Evolutionary conservation across 2,113 vertebrate genomes (phyloP).

Genomic region (Cercopithecus mona): DNA sequence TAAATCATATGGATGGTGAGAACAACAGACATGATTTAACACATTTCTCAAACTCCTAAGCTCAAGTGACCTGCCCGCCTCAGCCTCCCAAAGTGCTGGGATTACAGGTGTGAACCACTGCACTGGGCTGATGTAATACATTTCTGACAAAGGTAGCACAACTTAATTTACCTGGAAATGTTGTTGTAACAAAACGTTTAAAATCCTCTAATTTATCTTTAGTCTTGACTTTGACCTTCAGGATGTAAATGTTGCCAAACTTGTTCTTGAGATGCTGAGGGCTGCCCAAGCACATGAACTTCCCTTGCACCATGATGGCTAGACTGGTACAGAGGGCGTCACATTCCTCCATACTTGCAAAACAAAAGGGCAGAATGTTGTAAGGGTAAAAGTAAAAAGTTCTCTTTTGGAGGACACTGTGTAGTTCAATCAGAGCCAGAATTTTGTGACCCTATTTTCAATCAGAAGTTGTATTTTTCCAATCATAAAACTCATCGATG

Average conservation of each 20-base stretch:
- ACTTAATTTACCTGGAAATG: slow-evolving; percentile 90
- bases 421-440: not conserved
- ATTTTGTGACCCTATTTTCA: not conserved
- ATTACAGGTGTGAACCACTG: too few species aligned
- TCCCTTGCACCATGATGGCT: slow-evolving; percentile 96
- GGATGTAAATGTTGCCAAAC: slow-evolving; percentile 94
- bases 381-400: not conserved
- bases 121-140: not conserved
- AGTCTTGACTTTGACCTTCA: slow-evolving; percentile 89
- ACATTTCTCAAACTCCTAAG: not conserved
- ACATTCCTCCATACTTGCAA: slow-evolving; percentile 95
- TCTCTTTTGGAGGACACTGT: not conserved
- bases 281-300: slow-evolving; percentile 95
- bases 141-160: not conserved
- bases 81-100: too few species aligned
- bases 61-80: too few species aligned
- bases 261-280: slow-evolving; percentile 98
- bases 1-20: not conserved
- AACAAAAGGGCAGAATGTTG: slow-evolving; percentile 2
- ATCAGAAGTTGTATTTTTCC: not conserved
- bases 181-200: slow-evolving; percentile 91
- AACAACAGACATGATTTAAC: not conserved
- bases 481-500: not conserved
- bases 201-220: slow-evolving; percentile 85
- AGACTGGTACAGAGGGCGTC: slow-evolving; percentile 94